A percentile compares a stretch with the other conserved stretches of the same genome.
Evolutionary conservation across 1,140 invertebrate genomes (phyloP).

Genomic region (Psix sp.): DNA sequence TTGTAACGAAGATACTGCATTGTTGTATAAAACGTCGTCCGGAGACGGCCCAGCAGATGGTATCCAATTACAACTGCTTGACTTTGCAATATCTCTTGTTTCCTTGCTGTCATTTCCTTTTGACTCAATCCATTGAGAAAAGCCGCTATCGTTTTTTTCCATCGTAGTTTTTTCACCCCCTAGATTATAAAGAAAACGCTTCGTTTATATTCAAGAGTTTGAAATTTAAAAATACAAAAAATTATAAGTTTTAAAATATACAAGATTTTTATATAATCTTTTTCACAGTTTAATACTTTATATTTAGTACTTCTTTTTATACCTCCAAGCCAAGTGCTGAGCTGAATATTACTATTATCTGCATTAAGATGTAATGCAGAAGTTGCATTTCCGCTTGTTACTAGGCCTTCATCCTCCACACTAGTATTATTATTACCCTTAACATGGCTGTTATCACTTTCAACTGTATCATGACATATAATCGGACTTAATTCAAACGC

Average conservation of each 20-base stretch:
- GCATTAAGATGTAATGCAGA: constrained; percentile 50
- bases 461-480: constrained; percentile 62
- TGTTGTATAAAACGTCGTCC: constrained; percentile 67
- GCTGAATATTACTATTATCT: constrained; percentile 65
- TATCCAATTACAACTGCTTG: constrained; percentile 54
- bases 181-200: constrained; percentile 36
- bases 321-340: constrained; percentile 77
- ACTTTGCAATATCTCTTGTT: constrained; percentile 60
- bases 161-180: constrained; percentile 65
- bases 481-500: constrained; percentile 76
- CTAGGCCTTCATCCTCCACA: constrained; percentile 32
- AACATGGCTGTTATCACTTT: constrained; percentile 51
- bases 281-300: too few relatives aligned
- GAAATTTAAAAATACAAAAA: neutral
- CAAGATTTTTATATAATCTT: too few relatives aligned
- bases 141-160: constrained; percentile 67
- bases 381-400: constrained; percentile 22
- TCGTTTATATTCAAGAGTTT: neutral
- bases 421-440: constrained; percentile 40
- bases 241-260: too few relatives aligned
- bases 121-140: constrained; percentile 72
- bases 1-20: constrained; percentile 71
- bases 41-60: constrained; percentile 58
- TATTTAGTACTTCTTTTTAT: too few relatives aligned
- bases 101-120: constrained; percentile 62